phyloP scores from a whole-genome alignment of 2,797 vertebrate genomes.

The Leptodactylus fallax region DNA sequence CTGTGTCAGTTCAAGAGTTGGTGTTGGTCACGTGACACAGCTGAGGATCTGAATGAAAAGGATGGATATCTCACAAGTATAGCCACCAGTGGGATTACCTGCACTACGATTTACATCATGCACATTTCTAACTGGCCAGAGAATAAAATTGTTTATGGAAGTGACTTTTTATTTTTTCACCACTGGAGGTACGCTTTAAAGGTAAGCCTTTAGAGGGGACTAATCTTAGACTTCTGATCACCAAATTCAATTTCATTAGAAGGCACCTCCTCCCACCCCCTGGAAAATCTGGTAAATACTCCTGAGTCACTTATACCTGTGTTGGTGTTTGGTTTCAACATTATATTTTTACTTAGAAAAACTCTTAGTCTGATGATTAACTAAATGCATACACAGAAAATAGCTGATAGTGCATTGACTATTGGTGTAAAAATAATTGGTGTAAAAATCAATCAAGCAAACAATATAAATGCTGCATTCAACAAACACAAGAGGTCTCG shows the following conservation, averaged over 20 bases:
- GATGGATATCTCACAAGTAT: no score
- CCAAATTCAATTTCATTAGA: neutral
- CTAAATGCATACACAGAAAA: conserved; percentile 6
- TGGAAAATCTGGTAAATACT: neutral
- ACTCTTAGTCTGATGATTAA: neutral
- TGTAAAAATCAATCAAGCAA: no score
- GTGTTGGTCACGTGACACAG: no score
- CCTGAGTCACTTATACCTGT: neutral
- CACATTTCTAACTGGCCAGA: no score
- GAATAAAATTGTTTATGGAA: no score
- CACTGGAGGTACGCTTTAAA: neutral
- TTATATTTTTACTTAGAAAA: neutral
- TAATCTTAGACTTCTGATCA: neutral
- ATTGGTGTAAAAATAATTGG: no score
- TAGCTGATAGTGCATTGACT: neutral
- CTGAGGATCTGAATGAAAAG: no score
- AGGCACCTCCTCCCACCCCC: neutral
- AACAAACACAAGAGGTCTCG: neutral
- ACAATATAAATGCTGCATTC: neutral
- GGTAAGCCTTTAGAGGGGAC: neutral
- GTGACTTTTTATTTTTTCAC: no score
- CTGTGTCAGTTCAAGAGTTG: no score
- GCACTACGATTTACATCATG: no score
- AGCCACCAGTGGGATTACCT: no score
- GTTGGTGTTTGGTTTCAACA: neutral